Evolutionary conservation across 2,113 vertebrate species (phyloP), one percentile per base, ranked within the genome.

Genomic region (Platichthys stellatus): DNA sequence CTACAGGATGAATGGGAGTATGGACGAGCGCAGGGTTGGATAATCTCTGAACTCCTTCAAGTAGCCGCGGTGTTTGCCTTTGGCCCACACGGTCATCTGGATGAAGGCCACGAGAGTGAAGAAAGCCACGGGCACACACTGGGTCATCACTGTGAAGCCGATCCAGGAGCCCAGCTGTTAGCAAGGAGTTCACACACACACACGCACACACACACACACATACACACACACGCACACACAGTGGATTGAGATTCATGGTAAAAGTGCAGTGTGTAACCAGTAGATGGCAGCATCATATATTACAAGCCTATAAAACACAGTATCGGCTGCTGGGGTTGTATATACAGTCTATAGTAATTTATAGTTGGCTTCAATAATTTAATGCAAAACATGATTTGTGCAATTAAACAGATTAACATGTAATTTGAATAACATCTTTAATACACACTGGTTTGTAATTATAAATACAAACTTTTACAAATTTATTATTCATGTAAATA

Each of bases 11-110:
- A 98, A 97, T 49, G 96, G 97, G 49, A 98, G 72, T 43, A 98
- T 98, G 63, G 97, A 96, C 23, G 96, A 96, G 69, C 96, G 96
- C 74, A 97, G 93, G 3, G 95, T 95, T 0, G 97, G 97, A 84
- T 98, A 97, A 82, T 97, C 95, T 0, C 94, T 95, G 89, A 97
- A 98, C 90, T 97, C 97, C 87, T 96, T 97, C 65, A 96, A 86
- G 91, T 98, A 98, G 92, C 95, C 92, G 80, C 95, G 95, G 80
- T 98, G 97, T 86, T 98, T 98, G 68, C 96, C 96, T 84, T 94
- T 95, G 85, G 97, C 97, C 96, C 96, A 97, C 86, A 97, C 95
- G 2, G 95, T 95, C 97, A 98, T 97, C 92, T 97, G 96, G 80
- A 95, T 90, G 81, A 98, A 97, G 82, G 95, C 96, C 85, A 97